These are phyloP conservation scores for Hylomyscus alleni DNA, from an alignment of 2,797 vertebrate species.

Conservation along the genomic window DNA sequence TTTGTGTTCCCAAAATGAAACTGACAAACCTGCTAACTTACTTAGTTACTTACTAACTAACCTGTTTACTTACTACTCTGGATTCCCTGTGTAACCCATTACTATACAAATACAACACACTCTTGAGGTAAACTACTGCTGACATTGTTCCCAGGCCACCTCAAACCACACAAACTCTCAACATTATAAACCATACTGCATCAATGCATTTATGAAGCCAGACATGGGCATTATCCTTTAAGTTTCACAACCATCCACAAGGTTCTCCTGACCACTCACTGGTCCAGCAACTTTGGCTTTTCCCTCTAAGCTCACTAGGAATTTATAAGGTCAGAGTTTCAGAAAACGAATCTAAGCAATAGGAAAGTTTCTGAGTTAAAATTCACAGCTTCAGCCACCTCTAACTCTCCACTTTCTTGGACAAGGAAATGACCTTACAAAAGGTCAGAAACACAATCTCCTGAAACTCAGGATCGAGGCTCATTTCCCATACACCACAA, in stretches of 20 bases:
- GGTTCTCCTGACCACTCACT: conserved; percentile 45
- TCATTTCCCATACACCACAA: neutral
- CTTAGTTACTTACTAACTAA: no score
- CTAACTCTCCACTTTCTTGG: neutral
- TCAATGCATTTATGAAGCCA: neutral
- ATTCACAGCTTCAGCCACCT: neutral
- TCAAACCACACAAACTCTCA: neutral
- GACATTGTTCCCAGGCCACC: conserved; percentile 9
- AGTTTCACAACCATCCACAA: conserved; percentile 55
- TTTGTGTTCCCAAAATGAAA: conserved; percentile 24
- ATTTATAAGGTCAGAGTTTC: conserved; percentile 30
- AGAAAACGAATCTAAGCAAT: conserved; percentile 44
- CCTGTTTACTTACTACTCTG: neutral
- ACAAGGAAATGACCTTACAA: conserved; percentile 43
- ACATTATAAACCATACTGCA: conserved; percentile 21
- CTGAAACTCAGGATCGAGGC: conserved; percentile 50
- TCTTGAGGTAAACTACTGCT: conserved; percentile 26
- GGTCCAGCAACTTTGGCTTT: conserved; percentile 26
- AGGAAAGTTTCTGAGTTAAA: conserved; percentile 22
- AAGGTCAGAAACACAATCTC: conserved; percentile 38
- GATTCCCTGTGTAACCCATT: neutral
- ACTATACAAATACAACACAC: conserved; percentile 20
- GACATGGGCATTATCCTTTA: neutral
- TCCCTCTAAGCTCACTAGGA: neutral
- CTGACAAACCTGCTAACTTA: neutral